Evolutionary conservation across 2,888 invertebrate species (phyloP).

Genomic region (Melolontha melolontha): DNA sequence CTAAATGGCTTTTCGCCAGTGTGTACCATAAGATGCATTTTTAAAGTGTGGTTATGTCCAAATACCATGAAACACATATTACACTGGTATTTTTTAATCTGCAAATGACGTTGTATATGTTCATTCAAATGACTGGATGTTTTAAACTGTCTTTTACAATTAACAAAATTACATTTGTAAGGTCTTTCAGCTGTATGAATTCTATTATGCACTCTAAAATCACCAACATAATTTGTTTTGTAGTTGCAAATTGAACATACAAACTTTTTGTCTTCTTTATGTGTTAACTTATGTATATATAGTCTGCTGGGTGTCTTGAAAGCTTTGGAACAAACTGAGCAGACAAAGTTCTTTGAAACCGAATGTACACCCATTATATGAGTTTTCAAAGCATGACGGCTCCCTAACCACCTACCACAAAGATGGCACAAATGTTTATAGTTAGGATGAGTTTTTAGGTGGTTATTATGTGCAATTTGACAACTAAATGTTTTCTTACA

Average conservation of each 20-base stretch:
- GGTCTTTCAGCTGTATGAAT: constrained; percentile 53
- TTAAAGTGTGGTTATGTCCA: constrained; percentile 50
- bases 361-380: constrained; percentile 53
- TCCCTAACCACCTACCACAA: constrained; percentile 54
- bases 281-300: constrained; percentile 51
- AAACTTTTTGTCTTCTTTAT: constrained; percentile 50
- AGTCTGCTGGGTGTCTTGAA: constrained; percentile 50
- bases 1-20: constrained; percentile 51
- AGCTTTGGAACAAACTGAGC: constrained; percentile 53
- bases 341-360: constrained; percentile 48
- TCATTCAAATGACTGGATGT: constrained; percentile 52
- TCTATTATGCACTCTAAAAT: constrained; percentile 53
- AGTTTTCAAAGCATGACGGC: constrained; percentile 51
- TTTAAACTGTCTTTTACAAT: constrained; percentile 51
- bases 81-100: constrained; percentile 52
- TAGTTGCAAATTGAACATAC: constrained; percentile 52
- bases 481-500: constrained; percentile 50
- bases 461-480: constrained; percentile 47
- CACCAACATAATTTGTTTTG: constrained; percentile 50
- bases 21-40: constrained; percentile 53
- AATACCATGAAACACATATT: constrained; percentile 49
- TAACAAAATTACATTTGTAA: constrained; percentile 52
- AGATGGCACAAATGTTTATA: constrained; percentile 50
- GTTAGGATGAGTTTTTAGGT: constrained; percentile 48
- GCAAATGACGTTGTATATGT: constrained; percentile 51